Conservation (phyloP, 2,113 vertebrate species). For the Bubalus kerabau region DNA sequence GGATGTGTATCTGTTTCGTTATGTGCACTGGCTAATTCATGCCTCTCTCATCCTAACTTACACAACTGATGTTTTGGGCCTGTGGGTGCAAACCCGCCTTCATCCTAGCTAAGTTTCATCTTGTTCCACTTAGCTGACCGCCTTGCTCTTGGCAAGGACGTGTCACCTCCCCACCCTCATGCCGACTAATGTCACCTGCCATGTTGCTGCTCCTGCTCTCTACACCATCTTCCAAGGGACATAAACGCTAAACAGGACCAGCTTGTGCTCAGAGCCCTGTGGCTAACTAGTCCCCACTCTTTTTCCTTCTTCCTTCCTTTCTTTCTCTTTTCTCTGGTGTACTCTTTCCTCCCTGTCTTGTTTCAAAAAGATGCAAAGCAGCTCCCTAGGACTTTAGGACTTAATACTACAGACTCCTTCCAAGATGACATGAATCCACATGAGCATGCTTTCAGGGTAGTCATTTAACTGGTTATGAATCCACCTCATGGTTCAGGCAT, state of each 20-base stretch:
- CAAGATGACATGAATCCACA: neutral
- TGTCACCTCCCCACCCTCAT: neutral
- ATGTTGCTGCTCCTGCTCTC: neutral
- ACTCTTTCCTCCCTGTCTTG: neutral
- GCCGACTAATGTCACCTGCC: neutral
- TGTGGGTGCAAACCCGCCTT: conserved; percentile 21
- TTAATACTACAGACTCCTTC: neutral
- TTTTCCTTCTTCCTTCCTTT: neutral
- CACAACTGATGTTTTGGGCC: conserved; percentile 37
- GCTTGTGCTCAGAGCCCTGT: neutral
- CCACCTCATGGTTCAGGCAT: neutral
- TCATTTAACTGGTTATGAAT: neutral
- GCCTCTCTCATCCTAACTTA: conserved; percentile 51
- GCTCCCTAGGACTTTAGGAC: neutral
- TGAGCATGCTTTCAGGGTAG: neutral
- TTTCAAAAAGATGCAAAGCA: neutral
- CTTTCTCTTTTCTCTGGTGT: neutral
- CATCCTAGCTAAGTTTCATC: conserved; percentile 31
- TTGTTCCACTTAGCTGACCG: conserved; percentile 23
- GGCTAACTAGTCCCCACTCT: neutral
- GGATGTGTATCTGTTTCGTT: conserved; percentile 39
- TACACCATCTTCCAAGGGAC: neutral
- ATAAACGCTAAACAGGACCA: neutral
- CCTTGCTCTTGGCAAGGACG: neutral
- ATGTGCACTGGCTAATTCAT: conserved; percentile 13